Conservation (phyloP, 2,113 vertebrate genomes). For the Apodemus sylvaticus region DNA sequence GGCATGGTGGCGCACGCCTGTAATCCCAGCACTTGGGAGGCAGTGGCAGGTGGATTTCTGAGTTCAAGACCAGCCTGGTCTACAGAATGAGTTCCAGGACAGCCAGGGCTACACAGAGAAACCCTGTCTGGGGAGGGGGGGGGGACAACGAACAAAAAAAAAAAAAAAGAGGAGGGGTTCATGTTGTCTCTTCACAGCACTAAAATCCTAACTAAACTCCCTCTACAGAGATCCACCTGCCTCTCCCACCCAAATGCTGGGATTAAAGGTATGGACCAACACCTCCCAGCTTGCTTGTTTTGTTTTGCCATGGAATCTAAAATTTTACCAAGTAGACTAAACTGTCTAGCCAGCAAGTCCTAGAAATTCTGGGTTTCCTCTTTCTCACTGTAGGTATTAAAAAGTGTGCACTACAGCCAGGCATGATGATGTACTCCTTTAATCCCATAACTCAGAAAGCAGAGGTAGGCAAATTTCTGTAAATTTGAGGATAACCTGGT, state of each 20-base stretch:
- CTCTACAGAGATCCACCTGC: not conserved
- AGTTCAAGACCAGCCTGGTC: too few relatives aligned
- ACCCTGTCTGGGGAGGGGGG: too few relatives aligned
- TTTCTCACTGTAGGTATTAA: not conserved
- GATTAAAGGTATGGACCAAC: not conserved
- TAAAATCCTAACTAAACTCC: not conserved
- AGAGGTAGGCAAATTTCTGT: not conserved
- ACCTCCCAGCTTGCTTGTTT: not conserved
- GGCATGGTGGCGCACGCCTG: too few relatives aligned
- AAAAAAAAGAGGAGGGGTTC: too few relatives aligned
- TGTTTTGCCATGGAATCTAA: not conserved
- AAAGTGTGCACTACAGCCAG: not conserved
- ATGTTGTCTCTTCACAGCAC: not conserved
- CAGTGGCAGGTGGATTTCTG: too few relatives aligned
- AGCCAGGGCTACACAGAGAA: too few relatives aligned
- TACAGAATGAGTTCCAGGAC: too few relatives aligned
- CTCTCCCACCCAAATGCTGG: not conserved
- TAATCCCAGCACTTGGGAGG: too few relatives aligned
- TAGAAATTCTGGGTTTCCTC: not conserved
- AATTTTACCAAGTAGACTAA: not conserved
- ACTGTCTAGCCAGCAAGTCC: not conserved
- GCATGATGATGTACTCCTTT: not conserved
- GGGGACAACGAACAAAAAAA: too few relatives aligned
- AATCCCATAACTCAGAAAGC: not conserved
- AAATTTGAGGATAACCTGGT: not conserved